These are phyloP conservation scores for Acanthaster planci DNA, from an alignment of 35 echinoderm and acorn worm species.

Conservation along the genomic window DNA sequence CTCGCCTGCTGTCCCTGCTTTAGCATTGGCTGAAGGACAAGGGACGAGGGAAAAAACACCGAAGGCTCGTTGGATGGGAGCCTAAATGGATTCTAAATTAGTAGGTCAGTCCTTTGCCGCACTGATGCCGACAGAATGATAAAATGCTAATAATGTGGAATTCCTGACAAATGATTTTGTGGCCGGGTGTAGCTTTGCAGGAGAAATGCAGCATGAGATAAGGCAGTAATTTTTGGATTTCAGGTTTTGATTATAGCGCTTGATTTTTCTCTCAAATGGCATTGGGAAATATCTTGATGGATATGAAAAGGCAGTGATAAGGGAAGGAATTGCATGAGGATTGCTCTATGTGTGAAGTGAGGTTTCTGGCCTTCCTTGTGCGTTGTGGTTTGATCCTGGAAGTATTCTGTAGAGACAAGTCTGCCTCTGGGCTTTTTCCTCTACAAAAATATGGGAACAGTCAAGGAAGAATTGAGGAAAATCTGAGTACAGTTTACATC, in stretches of 20 bases:
- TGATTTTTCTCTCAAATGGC: background rate
- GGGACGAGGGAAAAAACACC: background rate
- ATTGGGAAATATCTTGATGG: conserved; percentile 5
- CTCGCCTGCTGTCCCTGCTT: no score
- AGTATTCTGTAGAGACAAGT: no score
- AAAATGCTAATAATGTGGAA: conserved; percentile 23
- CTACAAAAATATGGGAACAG: no score
- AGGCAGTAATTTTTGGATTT: background rate
- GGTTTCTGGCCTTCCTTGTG: background rate
- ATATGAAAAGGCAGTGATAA: background rate
- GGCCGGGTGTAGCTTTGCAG: background rate
- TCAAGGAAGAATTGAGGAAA: no score
- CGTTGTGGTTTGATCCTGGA: no score
- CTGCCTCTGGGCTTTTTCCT: no score
- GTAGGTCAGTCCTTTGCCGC: conserved; percentile 16
- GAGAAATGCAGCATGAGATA: conserved; percentile 13
- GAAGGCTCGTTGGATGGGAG: conserved; percentile 5
- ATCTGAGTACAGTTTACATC: no score
- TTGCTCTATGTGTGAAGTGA: background rate
- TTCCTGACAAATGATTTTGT: background rate
- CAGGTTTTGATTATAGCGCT: background rate
- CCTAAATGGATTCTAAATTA: conserved; percentile 31
- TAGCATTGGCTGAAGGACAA: no score
- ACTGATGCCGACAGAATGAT: conserved; percentile 16
- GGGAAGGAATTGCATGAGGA: background rate